Evolutionary conservation across 1,140 invertebrate species (phyloP).

Genomic region (Zophobas atratus): DNA sequence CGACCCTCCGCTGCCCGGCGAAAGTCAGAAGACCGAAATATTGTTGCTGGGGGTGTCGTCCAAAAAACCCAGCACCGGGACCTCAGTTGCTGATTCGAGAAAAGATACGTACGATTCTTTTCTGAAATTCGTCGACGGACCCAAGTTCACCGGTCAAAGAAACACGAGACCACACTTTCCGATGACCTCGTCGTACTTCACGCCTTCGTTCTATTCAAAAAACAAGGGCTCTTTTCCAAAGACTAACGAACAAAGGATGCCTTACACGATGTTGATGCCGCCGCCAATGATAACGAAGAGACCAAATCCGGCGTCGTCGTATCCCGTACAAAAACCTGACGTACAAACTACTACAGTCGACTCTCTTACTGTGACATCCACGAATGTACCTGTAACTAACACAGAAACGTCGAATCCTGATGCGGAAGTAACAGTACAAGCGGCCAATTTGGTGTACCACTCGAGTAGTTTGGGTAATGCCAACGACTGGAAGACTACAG

Average conservation of each 20-base stretch:
- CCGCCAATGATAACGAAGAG: slow-evolving; percentile 72
- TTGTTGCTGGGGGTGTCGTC: slow-evolving; percentile 78
- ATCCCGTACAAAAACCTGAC: slow-evolving; percentile 59
- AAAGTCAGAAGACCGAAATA: slow-evolving; percentile 75
- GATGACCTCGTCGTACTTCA: slow-evolving; percentile 59
- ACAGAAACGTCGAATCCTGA: slow-evolving; percentile 58
- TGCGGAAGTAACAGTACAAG: slow-evolving; percentile 69
- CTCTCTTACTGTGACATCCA: slow-evolving; percentile 16
- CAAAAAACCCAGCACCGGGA: slow-evolving; percentile 73
- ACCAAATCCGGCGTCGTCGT: slow-evolving; percentile 60
- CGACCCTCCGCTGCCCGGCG: slow-evolving; percentile 62
- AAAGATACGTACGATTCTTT: slow-evolving; percentile 69
- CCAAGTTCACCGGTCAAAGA: slow-evolving; percentile 67
- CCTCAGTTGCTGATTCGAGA: slow-evolving; percentile 63
- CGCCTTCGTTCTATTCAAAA: slow-evolving; percentile 63
- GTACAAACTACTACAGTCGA: slow-evolving; percentile 45
- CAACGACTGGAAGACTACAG: slow-evolving; percentile 66
- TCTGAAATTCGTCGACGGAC: slow-evolving; percentile 70
- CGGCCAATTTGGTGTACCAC: slow-evolving; percentile 77
- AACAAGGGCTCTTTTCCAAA: slow-evolving; percentile 67
- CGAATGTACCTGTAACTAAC: slow-evolving; percentile 6
- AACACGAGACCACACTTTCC: slow-evolving; percentile 59
- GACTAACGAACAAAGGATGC: slow-evolving; percentile 69
- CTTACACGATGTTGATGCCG: slow-evolving; percentile 78
- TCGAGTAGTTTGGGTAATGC: slow-evolving; percentile 70